Evolutionary conservation across 2,797 vertebrate species (phyloP).

Genomic region (Lemur catta): DNA sequence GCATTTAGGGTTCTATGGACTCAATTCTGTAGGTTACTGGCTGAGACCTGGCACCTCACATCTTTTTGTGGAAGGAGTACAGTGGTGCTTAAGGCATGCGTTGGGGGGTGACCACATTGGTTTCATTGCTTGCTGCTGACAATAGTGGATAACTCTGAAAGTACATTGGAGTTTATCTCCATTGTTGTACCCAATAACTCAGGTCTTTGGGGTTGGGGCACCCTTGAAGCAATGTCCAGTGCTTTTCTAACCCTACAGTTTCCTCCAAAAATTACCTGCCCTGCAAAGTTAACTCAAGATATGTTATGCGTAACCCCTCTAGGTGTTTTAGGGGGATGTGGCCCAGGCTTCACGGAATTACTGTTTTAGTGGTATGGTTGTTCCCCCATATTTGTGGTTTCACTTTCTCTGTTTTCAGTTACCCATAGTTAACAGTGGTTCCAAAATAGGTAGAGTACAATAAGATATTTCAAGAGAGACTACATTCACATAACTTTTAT

Average conservation of each 20-base stretch:
- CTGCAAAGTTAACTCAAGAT: neutral
- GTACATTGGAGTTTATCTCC: neutral
- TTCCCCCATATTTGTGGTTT: neutral
- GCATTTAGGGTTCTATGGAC: neutral
- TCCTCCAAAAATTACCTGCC: neutral
- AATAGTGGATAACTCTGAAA: neutral
- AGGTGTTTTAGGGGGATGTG: neutral
- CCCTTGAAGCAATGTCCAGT: neutral
- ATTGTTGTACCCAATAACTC: neutral
- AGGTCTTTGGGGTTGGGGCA: neutral
- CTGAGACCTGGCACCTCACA: neutral
- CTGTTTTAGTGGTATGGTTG: neutral
- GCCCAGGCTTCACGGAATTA: neutral
- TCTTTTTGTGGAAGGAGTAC: neutral
- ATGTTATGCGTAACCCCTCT: neutral
- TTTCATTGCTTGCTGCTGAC: neutral
- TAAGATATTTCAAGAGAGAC: neutral
- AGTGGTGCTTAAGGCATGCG: neutral
- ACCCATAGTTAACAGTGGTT: neutral
- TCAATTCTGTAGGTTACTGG: neutral
- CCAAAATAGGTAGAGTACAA: neutral
- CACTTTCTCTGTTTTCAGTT: neutral
- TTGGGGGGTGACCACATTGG: neutral
- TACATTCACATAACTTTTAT: neutral
- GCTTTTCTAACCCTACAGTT: neutral